Percentiles rank a stretch among this genome's conserved stretches.
phyloP scores from a whole-genome alignment of 2,888 invertebrate genomes.

The Tetramorium bicarinatum region DNA sequence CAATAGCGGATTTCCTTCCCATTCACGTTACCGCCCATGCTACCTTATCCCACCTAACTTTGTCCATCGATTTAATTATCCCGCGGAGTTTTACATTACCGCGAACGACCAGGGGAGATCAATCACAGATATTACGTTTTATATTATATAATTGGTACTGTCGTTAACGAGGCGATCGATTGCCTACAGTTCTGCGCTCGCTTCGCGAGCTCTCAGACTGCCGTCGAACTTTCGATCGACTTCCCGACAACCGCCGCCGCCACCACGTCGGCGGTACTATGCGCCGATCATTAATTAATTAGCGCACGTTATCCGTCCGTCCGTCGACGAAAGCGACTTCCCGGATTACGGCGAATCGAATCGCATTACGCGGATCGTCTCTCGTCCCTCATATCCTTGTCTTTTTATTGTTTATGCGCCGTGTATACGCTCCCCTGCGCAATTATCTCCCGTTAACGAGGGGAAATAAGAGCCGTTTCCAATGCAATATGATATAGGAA shows the following conservation, averaged over 20 bases:
- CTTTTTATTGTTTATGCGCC: conserved; percentile 30
- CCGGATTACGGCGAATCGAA: conserved; percentile 38
- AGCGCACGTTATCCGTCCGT: conserved; percentile 35
- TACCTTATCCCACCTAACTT: conserved; percentile 37
- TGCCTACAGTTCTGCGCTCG: background rate
- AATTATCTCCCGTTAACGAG: conserved; percentile 38
- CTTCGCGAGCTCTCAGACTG: conserved; percentile 5
- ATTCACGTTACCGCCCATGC: conserved; percentile 3
- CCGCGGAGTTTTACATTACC: conserved; percentile 44
- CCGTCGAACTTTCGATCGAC: conserved; percentile 44
- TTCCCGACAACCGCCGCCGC: conserved; percentile 20
- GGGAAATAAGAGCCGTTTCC: conserved; percentile 10
- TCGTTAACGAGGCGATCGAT: conserved; percentile 56
- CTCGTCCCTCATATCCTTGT: background rate
- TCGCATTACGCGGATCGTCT: conserved; percentile 27
- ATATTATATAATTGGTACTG: conserved; percentile 52
- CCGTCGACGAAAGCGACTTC: conserved; percentile 33
- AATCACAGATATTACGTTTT: conserved; percentile 42
- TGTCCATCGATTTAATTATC: conserved; percentile 48
- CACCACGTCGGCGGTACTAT: background rate
- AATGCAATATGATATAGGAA: background rate
- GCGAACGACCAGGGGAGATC: conserved; percentile 14
- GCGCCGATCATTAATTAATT: conserved; percentile 53
- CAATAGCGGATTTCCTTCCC: conserved; percentile 34
- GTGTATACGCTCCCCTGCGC: background rate